Conservation (phyloP, 2,113 vertebrate genomes). For the Cyphomyrus discorhynchus region DNA sequence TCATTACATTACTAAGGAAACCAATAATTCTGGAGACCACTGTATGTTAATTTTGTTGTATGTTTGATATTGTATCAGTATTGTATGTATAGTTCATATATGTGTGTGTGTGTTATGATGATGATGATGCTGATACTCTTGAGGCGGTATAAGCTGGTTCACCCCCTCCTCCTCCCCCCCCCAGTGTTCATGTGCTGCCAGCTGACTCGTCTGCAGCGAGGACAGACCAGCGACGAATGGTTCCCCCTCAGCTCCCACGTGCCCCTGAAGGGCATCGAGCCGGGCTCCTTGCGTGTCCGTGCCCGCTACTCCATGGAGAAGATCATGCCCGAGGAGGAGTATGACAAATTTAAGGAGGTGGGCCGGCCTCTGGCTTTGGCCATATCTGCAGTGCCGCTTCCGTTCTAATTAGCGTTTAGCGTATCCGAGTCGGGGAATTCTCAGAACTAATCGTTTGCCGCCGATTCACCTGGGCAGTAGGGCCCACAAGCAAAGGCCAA, state of each 20-base stretch:
- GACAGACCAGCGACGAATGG: conserved; percentile 96
- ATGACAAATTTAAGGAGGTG: conserved; percentile 97
- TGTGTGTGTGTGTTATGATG: neutral
- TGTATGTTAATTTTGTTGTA: neutral
- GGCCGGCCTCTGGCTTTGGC: neutral
- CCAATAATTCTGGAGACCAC: neutral
- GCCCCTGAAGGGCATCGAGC: conserved; percentile 93
- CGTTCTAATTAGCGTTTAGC: neutral
- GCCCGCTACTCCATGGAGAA: conserved; percentile 96
- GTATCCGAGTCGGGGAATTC: neutral
- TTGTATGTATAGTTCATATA: neutral
- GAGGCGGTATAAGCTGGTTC: neutral
- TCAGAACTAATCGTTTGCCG: neutral
- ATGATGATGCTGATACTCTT: neutral
- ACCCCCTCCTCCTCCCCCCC: rapidly evolving
- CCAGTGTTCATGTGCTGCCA: conserved; percentile 99
- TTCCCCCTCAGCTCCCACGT: conserved; percentile 93
- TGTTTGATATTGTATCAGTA: neutral
- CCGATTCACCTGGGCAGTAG: neutral
- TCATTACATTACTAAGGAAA: neutral
- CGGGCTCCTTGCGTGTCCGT: conserved; percentile 85
- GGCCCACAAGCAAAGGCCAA: neutral
- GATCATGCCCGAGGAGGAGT: conserved; percentile 98
- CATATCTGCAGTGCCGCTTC: neutral
- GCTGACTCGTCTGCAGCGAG: conserved; percentile 82